Base-by-base conservation (phyloP, 1,140 invertebrate species). In the Drosophila nasuta region DNA sequence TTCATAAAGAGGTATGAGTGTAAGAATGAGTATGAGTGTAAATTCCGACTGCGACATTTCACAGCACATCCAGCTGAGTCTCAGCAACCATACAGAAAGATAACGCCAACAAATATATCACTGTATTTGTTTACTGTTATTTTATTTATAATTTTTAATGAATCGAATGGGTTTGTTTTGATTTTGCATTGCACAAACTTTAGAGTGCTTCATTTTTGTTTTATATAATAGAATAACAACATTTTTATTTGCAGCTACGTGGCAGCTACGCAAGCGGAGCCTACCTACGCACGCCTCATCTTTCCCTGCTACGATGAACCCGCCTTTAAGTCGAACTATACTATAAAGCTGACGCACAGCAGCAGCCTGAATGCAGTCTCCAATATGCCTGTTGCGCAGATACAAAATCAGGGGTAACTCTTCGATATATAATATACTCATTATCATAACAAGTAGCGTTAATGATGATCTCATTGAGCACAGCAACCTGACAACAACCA, bases 231-330 rank as follows among this genome's bases (percentile, higher is more conserved):
- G 2, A 35, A 5, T 33, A 33, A 8, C 6, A 33, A 33, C 7
- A 43, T 11, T 49, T 35, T 8, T 11, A n/a, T 30, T n/a, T 52
- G 13, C 72, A 96, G 96, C 64, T 95, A 94, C 87, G 91, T 97
- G 13, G 95, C 95, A 1, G 95, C 95, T 1, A 97, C 96, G 0
- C 97, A 98, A 91, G 96, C 98, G 80, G 95, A 97, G 83, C 94
- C 97, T 0, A 96, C 95, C 0, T 95, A 95, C 91, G 97, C 97
- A 1, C 93, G 97, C 7, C 93, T 95, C 43, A 96, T 96, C 1
- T 98, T 98, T 86, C 97, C 97, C 0, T 98, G 97, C 88, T 97
- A 97, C 82, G 98, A 99, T 92, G 97, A 99, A 82, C 98, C 98
- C 0, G 93, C 94, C 11, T 95, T 96, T 74, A 97, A 97, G 85